These are phyloP conservation scores for Heliothis peltigera DNA, from an alignment of 2,888 invertebrate species.

Conservation along the genomic window DNA sequence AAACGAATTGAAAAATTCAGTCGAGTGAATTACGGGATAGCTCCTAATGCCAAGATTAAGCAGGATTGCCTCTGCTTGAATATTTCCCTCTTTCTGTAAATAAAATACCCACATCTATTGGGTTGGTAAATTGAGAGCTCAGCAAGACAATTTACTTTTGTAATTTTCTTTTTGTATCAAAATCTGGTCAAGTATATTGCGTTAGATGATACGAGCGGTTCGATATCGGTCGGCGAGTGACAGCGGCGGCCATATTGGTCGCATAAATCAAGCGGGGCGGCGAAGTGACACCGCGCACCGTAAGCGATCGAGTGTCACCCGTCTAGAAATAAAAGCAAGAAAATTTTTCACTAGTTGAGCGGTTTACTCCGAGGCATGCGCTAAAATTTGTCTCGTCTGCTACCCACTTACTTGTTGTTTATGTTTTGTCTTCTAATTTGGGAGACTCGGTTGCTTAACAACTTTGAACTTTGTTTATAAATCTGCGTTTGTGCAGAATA, in stretches of 20 bases:
- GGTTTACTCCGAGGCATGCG: conserved; percentile 85
- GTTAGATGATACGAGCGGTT: conserved; percentile 80
- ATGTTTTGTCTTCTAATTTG: conserved; percentile 64
- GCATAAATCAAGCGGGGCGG: conserved; percentile 88
- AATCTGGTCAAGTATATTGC: conserved; percentile 71
- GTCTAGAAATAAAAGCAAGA: conserved; percentile 87
- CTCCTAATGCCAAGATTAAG: conserved; percentile 63
- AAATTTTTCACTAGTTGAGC: conserved; percentile 86
- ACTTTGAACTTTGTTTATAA: conserved; percentile 56
- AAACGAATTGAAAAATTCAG: conserved; percentile 63
- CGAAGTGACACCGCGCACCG: conserved; percentile 85
- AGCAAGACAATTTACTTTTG: conserved; percentile 63
- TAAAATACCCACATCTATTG: conserved; percentile 61
- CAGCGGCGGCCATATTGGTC: conserved; percentile 87
- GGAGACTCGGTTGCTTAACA: conserved; percentile 57
- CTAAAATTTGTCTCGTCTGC: conserved; percentile 82
- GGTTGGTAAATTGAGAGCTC: conserved; percentile 60
- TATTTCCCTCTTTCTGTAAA: conserved; percentile 61
- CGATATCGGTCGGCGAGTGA: conserved; percentile 84
- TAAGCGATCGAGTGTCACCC: conserved; percentile 89
- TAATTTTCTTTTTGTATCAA: conserved; percentile 61
- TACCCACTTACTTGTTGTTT: conserved; percentile 61
- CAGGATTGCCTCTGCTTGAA: conserved; percentile 60
- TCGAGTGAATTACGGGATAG: conserved; percentile 61
- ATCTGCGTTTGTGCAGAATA: conserved; percentile 55